Percentiles rank a stretch among this genome's conserved stretches.
Evolutionary conservation across 2,888 invertebrate genomes (phyloP).

Genomic region (Euclidia mi): DNA sequence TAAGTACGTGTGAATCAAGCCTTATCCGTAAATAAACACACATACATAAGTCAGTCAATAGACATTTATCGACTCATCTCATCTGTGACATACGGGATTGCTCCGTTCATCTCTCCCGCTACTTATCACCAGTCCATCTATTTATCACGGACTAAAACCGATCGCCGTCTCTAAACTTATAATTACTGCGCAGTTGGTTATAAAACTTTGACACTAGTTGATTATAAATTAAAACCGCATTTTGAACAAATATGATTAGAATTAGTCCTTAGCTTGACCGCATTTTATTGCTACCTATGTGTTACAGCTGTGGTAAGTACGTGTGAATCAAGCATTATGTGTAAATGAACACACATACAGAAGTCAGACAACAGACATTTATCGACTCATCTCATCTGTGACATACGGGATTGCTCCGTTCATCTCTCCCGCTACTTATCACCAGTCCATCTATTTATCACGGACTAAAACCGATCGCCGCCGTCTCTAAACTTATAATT

Average conservation of each 20-base stretch:
- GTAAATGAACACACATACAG: too few relatives aligned
- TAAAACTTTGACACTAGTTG: too few relatives aligned
- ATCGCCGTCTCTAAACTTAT: constrained; percentile 37
- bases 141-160: constrained; percentile 28
- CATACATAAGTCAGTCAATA: too few relatives aligned
- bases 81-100: constrained; percentile 27
- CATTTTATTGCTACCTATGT: too few relatives aligned
- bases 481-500: constrained; percentile 47
- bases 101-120: constrained; percentile 27
- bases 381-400: constrained; percentile 31
- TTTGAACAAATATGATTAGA: too few relatives aligned
- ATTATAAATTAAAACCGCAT: too few relatives aligned
- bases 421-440: constrained; percentile 44
- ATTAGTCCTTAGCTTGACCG: too few relatives aligned
- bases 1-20: constrained; percentile 22
- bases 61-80: too few relatives aligned
- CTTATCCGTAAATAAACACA: too few relatives aligned
- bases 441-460: constrained; percentile 45
- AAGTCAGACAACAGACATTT: too few relatives aligned
- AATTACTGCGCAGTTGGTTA: constrained; percentile 45
- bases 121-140: constrained; percentile 48
- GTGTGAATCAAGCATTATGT: constrained; percentile 27
- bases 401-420: constrained; percentile 22
- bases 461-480: constrained; percentile 6
- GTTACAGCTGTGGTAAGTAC: too few relatives aligned